Conservation (phyloP, 1,140 invertebrate species). For the Lucilia cuprina region DNA sequence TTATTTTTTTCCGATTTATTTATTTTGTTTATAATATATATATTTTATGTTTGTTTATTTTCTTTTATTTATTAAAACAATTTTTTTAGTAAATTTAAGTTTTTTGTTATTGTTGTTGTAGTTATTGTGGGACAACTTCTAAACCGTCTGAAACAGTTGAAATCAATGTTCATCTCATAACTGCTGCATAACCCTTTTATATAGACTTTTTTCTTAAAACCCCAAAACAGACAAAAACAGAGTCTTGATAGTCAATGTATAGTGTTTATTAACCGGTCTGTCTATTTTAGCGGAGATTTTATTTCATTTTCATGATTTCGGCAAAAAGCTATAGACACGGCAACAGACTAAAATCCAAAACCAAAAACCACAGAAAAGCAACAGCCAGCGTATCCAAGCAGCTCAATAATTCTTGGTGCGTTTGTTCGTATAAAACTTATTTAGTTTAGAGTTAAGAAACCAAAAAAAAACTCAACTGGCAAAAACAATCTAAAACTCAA, state of each 20-base stretch:
- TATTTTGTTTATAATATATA: not conserved
- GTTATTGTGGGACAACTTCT: conserved; percentile 9
- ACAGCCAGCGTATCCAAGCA: not conserved
- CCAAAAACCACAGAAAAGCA: not conserved
- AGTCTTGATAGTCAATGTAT: not conserved
- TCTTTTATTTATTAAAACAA: not conserved
- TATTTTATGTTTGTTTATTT: not conserved
- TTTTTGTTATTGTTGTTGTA: not conserved
- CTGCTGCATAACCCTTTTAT: conserved; percentile 26
- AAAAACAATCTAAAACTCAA: not conserved
- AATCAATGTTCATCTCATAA: conserved; percentile 30
- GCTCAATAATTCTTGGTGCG: conserved; percentile 5
- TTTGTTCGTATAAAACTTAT: not conserved
- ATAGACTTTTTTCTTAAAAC: conserved; percentile 19
- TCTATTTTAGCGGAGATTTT: conserved; percentile 29
- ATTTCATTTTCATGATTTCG: conserved; percentile 24
- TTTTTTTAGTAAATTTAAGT: not conserved
- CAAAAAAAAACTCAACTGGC: not conserved
- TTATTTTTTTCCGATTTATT: not conserved
- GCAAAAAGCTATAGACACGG: conserved; percentile 2
- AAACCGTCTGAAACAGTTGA: not conserved
- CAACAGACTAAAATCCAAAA: not conserved
- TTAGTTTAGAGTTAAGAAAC: not conserved
- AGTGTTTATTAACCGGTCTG: conserved; percentile 22
- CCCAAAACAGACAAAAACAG: not conserved